phyloP scores from a whole-genome alignment of 2,797 vertebrate species.

The Mionectes olivaceus region DNA sequence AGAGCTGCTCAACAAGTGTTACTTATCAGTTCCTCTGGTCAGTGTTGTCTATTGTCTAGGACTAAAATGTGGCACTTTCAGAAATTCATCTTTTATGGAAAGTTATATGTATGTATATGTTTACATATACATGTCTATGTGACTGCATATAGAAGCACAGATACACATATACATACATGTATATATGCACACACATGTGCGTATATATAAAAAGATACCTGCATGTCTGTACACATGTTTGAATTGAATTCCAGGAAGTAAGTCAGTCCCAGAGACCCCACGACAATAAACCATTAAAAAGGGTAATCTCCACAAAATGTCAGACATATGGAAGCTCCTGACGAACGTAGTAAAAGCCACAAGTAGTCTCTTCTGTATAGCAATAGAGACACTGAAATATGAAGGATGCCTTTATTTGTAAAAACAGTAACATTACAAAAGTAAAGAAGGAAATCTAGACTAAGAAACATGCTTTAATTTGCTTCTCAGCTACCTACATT shows the following conservation, averaged over 20 bases:
- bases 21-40: not conserved
- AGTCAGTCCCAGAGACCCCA: not conserved
- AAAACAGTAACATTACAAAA: not conserved
- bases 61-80: not conserved
- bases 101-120: not conserved
- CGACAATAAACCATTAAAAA: not conserved
- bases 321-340: not conserved
- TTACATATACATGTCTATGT: no score
- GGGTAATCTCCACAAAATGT: not conserved
- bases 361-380: not conserved
- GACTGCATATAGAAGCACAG: not conserved
- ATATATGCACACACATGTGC: accelerated
- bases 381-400: not conserved
- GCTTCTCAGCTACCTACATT: not conserved
- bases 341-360: not conserved
- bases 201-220: not conserved
- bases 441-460: not conserved
- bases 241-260: not conserved
- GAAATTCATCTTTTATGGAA: not conserved
- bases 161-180: accelerated
- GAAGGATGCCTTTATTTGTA: not conserved
- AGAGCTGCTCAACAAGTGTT: not conserved
- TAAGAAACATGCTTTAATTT: not conserved
- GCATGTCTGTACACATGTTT: not conserved
- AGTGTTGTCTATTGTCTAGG: not conserved